Base-by-base conservation (phyloP, 1,140 invertebrate genomes). In the Amyelois transitella region DNA sequence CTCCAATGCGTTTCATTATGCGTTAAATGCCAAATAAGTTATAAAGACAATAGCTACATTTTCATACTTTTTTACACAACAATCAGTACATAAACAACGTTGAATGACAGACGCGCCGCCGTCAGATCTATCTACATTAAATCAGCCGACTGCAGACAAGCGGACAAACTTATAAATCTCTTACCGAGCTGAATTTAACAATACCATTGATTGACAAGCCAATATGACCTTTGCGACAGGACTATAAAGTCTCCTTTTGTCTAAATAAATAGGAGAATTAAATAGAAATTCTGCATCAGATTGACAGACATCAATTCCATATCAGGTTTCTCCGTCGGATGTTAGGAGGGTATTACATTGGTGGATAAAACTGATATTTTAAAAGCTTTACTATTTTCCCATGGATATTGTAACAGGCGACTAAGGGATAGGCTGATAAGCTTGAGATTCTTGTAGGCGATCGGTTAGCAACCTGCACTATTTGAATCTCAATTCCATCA, bases 121-220 rank as follows among this genome's bases (percentile, higher is more conserved):
- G 32, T 38, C 32, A 38, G 32, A 38, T 32, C 55, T 44, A 57
- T 58, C 48, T 50, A 64, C 59, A 59, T 64, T 67, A 69, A 73
- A 73, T 63, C 64, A 67, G 56, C 63, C 64, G 63, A 58, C 60
- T 59, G 60, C 69, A 74, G 61, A 72, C 62, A 64, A 66, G 61
- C 68, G 55, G 62, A 69, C 64, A 74, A 74, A 65, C 65, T 72
- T 75, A 77, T 75, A 77, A 77, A 77, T 77, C 69, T 51, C 64
- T 71, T 72, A 68, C 65, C 66, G 71, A 69, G 65, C 66, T 66
- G 62, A 68, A 72, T 66, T 69, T 69, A 74, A 61, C 61, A 62
- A 52, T 17, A 18, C 17, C 3, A 14, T 14, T 50, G 14, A 0
- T 6, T 10, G 6, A 10, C 49, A 53, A 17, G 7, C 28, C 25